phyloP scores from a whole-genome alignment of 2,888 invertebrate genomes.

The Ophioninae sp. region DNA sequence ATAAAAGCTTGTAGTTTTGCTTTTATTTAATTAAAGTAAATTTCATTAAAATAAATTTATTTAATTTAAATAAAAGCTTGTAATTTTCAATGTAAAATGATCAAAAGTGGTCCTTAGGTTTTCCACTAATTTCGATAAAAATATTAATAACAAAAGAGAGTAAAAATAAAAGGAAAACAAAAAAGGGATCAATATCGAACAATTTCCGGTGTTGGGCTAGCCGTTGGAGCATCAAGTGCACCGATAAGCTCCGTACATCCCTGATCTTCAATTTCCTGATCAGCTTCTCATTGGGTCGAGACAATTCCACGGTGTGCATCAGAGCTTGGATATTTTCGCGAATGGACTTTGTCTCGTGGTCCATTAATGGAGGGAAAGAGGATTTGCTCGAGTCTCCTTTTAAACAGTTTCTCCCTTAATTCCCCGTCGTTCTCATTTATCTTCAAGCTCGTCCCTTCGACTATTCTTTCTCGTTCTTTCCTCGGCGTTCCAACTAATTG shows the following conservation, averaged over 20 bases:
- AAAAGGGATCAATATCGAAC: conserved; percentile 48
- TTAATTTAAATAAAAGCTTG: too few species aligned
- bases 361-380: conserved; percentile 30
- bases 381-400: conserved; percentile 44
- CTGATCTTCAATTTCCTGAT: conserved; percentile 57
- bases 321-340: conserved; percentile 20
- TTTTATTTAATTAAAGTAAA: too few species aligned
- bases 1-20: too few species aligned
- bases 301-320: neutral
- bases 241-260: conserved; percentile 7
- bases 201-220: conserved; percentile 45
- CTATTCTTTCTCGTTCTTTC: conserved; percentile 4
- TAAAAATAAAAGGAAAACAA: conserved; percentile 15
- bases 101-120: too few species aligned
- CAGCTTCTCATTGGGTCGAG: conserved; percentile 32
- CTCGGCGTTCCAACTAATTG: conserved; percentile 32
- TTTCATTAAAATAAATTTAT: too few species aligned
- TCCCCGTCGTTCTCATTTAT: conserved; percentile 1
- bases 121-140: too few species aligned
- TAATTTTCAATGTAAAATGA: too few species aligned
- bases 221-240: conserved; percentile 26
- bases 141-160: neutral
- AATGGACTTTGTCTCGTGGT: conserved; percentile 34
- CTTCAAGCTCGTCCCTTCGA: neutral
- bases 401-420: conserved; percentile 25